A percentile compares a stretch with the other conserved stretches of the same genome.
Evolutionary conservation across 2,888 invertebrate species (phyloP).

Genomic region (Piscicola geometra): DNA sequence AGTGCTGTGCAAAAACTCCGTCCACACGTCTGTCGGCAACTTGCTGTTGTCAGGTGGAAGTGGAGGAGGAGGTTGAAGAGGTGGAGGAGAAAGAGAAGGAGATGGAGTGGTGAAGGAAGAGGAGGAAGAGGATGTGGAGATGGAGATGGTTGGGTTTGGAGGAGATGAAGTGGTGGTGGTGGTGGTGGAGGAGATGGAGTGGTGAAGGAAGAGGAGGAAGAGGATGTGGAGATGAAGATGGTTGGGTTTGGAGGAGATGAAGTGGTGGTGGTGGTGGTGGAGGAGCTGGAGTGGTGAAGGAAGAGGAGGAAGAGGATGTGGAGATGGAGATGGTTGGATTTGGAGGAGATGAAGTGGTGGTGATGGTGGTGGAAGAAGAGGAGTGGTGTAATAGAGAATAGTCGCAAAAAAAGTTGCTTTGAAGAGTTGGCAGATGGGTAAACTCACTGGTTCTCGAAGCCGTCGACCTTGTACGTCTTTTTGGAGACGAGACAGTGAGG

Average conservation of each 20-base stretch:
- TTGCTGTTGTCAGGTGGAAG: background rate
- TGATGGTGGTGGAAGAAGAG: background rate
- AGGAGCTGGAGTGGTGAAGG: background rate
- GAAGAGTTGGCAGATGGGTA: background rate
- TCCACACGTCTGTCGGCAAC: constrained; percentile 24
- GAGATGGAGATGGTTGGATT: no score
- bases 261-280: background rate
- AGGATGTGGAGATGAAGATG: background rate
- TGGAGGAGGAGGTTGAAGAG: background rate
- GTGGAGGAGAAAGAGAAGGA: no score
- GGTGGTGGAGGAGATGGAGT: background rate
- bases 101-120: no score
- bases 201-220: background rate
- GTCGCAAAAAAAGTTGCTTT: background rate
- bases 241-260: no score
- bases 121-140: no score
- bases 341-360: background rate
- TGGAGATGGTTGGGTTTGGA: no score
- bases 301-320: background rate
- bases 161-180: no score
- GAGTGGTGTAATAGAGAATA: no score
- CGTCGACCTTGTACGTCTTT: background rate
- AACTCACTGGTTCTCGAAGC: background rate
- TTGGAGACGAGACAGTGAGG: constrained; percentile 15
- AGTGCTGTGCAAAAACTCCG: background rate